Percentiles rank a stretch among this genome's conserved stretches.
Evolutionary conservation across 2,113 vertebrate genomes (phyloP).

Genomic region (Aleadryas rufinucha): DNA sequence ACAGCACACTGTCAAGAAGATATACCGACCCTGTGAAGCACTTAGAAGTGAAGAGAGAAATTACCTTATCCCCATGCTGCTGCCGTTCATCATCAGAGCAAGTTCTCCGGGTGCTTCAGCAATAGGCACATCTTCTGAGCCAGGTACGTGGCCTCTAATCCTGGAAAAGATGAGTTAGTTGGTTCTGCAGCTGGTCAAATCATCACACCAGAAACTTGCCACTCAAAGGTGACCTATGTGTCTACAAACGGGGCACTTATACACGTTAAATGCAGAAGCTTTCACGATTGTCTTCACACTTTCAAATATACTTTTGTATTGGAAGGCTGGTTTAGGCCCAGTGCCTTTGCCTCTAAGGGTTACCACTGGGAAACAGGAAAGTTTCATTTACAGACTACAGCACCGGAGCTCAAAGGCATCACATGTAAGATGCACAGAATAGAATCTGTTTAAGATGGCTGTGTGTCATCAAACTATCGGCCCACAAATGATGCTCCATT

Average conservation of each 20-base stretch:
- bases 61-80: conserved; percentile 65
- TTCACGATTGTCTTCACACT: not conserved
- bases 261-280: not conserved
- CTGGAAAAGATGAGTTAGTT: conserved; percentile 51
- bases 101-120: conserved; percentile 40
- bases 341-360: not conserved
- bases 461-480: not conserved
- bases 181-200: not conserved
- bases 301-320: not conserved
- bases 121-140: conserved; percentile 14
- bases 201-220: not conserved
- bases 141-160: conserved; percentile 43
- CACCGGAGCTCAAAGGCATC: not conserved
- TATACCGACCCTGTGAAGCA: not conserved
- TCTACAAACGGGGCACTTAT: not conserved
- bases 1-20: conserved; percentile 20
- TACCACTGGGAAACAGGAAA: not conserved
- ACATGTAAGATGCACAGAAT: not conserved
- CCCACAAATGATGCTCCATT: not conserved
- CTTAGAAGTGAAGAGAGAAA: not conserved
- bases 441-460: not conserved
- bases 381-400: not conserved
- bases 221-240: not conserved
- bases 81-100: conserved; percentile 43
- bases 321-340: not conserved